phyloP scores from a whole-genome alignment of 2,888 invertebrate genomes.

The Amaurobius ferox region DNA sequence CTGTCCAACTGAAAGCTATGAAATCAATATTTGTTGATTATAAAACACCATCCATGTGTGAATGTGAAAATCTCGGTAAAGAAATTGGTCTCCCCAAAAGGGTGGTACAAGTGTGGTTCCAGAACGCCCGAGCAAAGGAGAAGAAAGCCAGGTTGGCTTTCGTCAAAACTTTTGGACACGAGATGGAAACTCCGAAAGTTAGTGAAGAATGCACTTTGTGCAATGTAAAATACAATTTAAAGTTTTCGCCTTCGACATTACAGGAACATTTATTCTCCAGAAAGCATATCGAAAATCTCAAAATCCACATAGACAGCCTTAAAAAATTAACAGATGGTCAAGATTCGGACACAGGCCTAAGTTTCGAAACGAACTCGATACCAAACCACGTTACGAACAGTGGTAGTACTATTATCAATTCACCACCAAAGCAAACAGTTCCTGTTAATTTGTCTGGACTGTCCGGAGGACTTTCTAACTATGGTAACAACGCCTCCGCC shows the following conservation, averaged over 20 bases:
- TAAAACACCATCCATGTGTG: conserved; percentile 98
- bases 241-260: conserved; percentile 85
- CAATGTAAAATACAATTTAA: conserved; percentile 92
- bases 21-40: conserved; percentile 95
- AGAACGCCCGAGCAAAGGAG: conserved; percentile 98
- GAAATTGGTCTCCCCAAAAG: conserved; percentile 96
- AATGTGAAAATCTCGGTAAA: conserved; percentile 92
- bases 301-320: conserved; percentile 59
- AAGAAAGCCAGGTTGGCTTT: conserved; percentile 87
- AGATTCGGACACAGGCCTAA: conserved; percentile 47
- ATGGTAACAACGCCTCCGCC: neutral
- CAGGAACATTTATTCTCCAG: conserved; percentile 98
- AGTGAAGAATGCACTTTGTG: conserved; percentile 92
- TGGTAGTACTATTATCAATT: conserved; percentile 7
- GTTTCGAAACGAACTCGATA: conserved; percentile 14
- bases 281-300: conserved; percentile 86
- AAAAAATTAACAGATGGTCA: conserved; percentile 66
- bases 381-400: conserved; percentile 35
- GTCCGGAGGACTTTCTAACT: conserved; percentile 44
- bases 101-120: conserved; percentile 94
- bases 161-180: conserved; percentile 75
- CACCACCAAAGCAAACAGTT: conserved; percentile 21
- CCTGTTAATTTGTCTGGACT: conserved; percentile 33
- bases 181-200: conserved; percentile 76
- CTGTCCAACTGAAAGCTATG: conserved; percentile 88